These are phyloP conservation scores for Lepetodrilus schrolli DNA, from an alignment of 2,888 invertebrate species.

Conservation along the genomic window DNA sequence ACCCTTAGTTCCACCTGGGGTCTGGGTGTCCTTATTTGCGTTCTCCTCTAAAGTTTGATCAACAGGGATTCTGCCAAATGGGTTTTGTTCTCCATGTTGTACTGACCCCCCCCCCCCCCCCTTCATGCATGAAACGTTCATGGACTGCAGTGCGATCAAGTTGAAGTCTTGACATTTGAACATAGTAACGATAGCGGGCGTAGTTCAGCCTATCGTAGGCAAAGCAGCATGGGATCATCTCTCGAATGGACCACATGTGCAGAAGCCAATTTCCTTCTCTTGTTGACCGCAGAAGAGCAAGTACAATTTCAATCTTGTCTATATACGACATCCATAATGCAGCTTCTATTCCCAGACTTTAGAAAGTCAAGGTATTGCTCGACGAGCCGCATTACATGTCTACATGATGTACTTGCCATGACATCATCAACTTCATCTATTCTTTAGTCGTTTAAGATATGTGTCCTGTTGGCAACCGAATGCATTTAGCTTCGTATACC, in stretches of 20 bases:
- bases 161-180: background rate
- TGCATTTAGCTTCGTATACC: background rate
- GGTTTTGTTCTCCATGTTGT: background rate
- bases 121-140: background rate
- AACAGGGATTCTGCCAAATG: conserved; percentile 10
- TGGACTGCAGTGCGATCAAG: background rate
- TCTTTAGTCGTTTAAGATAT: background rate
- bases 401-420: background rate
- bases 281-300: background rate
- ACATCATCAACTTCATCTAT: background rate
- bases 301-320: background rate
- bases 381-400: background rate
- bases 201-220: background rate
- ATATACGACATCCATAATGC: background rate
- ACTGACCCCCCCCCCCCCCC: conserved; percentile 10
- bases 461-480: background rate
- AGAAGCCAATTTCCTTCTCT: background rate
- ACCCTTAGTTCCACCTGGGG: conserved; percentile 33
- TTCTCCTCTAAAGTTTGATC: conserved; percentile 1
- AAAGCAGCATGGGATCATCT: background rate
- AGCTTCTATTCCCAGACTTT: background rate
- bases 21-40: conserved; percentile 23
- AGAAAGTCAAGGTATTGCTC: background rate
- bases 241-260: background rate
- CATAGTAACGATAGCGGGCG: conserved; percentile 6